phyloP scores from a whole-genome alignment of 2,113 vertebrate species.

The Plestiodon gilberti region DNA sequence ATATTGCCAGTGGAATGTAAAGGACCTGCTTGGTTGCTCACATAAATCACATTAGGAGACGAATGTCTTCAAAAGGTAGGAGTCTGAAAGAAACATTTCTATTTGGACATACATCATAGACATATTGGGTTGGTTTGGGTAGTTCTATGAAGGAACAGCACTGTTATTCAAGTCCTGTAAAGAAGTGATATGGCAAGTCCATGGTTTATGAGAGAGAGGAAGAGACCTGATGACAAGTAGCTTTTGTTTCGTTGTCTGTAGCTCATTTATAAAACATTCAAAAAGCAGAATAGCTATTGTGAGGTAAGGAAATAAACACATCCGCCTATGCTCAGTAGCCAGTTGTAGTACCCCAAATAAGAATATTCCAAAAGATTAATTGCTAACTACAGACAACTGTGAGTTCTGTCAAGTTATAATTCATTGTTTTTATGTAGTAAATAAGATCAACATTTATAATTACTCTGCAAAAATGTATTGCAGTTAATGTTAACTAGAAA shows the following conservation, averaged over 20 bases:
- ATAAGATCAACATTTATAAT: neutral
- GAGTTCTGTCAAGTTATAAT: neutral
- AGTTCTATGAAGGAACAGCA: neutral
- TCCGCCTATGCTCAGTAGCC: neutral
- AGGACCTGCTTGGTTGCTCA: too few species aligned
- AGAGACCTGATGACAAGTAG: constrained; percentile 32
- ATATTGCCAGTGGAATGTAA: neutral
- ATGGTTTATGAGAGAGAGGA: constrained; percentile 20
- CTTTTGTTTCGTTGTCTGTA: neutral
- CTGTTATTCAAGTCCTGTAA: constrained; percentile 12
- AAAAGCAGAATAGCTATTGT: neutral
- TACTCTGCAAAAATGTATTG: neutral
- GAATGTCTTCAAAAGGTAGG: neutral
- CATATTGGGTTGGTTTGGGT: neutral
- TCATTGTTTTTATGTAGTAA: neutral
- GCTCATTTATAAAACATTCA: neutral
- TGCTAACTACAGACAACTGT: constrained; percentile 24
- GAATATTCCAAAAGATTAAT: constrained; percentile 19
- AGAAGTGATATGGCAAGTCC: constrained; percentile 37
- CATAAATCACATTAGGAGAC: neutral
- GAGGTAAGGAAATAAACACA: neutral
- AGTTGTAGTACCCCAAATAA: neutral
- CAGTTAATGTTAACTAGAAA: neutral
- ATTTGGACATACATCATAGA: neutral
- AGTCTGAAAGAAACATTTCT: neutral